These are phyloP conservation scores for Haemorhous mexicanus DNA, from an alignment of 2,113 vertebrate species.

Conservation along the genomic window DNA sequence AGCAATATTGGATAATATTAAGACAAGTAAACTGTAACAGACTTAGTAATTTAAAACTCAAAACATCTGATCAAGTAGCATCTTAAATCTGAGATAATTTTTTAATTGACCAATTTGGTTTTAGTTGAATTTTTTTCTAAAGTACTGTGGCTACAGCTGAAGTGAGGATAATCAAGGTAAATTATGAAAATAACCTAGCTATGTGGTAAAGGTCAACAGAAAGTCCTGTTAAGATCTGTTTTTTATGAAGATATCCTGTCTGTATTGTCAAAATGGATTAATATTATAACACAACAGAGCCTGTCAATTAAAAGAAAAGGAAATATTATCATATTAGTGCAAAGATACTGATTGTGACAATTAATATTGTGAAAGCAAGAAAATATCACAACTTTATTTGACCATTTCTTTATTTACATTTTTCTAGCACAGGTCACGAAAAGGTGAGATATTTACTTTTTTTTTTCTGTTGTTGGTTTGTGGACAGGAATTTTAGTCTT, in stretches of 20 bases:
- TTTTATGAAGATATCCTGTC: background rate
- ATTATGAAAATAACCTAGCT: constrained; percentile 23
- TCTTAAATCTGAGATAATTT: background rate
- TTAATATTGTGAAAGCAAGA: background rate
- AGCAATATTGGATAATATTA: background rate
- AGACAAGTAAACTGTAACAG: background rate
- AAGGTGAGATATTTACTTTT: background rate
- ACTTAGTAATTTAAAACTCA: background rate
- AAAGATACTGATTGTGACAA: background rate
- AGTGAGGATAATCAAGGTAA: constrained; percentile 5
- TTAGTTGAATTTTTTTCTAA: background rate
- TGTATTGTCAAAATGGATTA: constrained; percentile 35
- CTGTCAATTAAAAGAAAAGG: constrained; percentile 15
- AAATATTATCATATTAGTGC: background rate
- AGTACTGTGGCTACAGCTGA: background rate
- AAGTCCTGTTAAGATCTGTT: constrained; percentile 3
- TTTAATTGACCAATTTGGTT: background rate
- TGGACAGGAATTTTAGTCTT: background rate
- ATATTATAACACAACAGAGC: background rate
- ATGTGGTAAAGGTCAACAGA: constrained; percentile 10
- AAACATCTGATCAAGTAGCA: background rate
- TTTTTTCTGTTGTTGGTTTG: background rate
- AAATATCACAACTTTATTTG: background rate
- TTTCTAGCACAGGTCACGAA: background rate
- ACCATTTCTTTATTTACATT: background rate